Conservation (phyloP, 2,888 invertebrate genomes). For the Lepidocyrtinus sp. region DNA sequence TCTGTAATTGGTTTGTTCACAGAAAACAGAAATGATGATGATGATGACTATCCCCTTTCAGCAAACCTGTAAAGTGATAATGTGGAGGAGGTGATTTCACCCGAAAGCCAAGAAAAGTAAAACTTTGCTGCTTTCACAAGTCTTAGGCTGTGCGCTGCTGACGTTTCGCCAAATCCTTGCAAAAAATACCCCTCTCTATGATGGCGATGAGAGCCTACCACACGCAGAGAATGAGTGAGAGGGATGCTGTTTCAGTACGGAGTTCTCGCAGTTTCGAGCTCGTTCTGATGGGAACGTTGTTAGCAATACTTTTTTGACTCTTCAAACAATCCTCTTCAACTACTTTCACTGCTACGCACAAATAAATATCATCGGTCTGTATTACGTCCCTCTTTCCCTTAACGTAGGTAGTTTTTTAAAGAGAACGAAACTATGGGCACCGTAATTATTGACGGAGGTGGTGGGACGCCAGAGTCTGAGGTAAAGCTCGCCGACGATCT, state of each 20-base stretch:
- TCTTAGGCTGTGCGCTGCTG: too few relatives aligned
- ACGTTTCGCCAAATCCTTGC: too few relatives aligned
- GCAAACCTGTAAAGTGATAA: not conserved
- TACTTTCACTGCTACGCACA: not conserved
- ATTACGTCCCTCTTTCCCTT: not conserved
- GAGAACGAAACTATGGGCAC: too few relatives aligned
- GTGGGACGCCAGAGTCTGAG: conserved; percentile 54
- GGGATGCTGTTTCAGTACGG: not conserved
- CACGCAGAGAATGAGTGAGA: not conserved
- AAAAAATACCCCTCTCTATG: too few relatives aligned
- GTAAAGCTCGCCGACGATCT: conserved; percentile 30
- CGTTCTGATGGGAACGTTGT: not conserved
- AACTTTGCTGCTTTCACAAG: not conserved
- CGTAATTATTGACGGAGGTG: conserved; percentile 54
- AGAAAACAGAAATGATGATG: not conserved
- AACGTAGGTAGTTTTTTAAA: not conserved
- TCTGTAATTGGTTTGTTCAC: not conserved
- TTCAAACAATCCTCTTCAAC: not conserved
- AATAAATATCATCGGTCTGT: not conserved
- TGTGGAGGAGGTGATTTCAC: not conserved
- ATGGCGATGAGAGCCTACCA: not conserved
- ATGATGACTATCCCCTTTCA: not conserved
- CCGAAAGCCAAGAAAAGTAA: not conserved
- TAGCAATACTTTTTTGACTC: not conserved
- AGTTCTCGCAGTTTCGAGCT: not conserved